These are phyloP conservation scores for Drosophila paranaensis DNA, from an alignment of 2,888 invertebrate genomes.

Conservation along the genomic window DNA sequence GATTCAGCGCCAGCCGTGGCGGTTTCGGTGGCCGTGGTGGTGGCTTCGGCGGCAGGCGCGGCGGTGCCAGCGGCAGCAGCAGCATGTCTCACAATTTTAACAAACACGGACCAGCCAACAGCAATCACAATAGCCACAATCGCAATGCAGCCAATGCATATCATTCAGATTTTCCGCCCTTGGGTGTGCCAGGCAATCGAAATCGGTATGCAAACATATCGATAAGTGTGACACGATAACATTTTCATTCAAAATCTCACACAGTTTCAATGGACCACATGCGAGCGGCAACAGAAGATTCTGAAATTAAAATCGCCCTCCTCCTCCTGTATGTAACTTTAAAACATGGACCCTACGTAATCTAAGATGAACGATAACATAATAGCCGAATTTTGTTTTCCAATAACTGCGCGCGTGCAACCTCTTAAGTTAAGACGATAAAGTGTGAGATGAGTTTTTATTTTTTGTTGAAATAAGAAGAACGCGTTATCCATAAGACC, in stretches of 20 bases:
- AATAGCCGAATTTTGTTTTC: conserved; percentile 71
- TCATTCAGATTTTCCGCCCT: conserved; percentile 82
- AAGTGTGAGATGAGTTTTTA: conserved; percentile 19
- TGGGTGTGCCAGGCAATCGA: conserved; percentile 66
- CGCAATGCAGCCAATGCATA: conserved; percentile 70
- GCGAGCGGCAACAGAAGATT: conserved; percentile 83
- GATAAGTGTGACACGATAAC: neutral
- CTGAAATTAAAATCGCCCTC: conserved; percentile 56
- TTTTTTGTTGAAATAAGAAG: conserved; percentile 14
- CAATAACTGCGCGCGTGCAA: conserved; percentile 38
- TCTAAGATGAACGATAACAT: conserved; percentile 26
- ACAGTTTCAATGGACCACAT: conserved; percentile 83
- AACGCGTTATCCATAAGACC: conserved; percentile 46
- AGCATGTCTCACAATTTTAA: conserved; percentile 75
- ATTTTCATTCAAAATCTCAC: neutral
- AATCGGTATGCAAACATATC: conserved; percentile 70
- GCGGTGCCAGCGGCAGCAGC: conserved; percentile 80
- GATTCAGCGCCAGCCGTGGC: conserved; percentile 58
- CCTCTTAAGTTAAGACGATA: conserved; percentile 40
- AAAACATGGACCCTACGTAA: conserved; percentile 27
- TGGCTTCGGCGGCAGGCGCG: conserved; percentile 81
- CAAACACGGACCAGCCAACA: conserved; percentile 79
- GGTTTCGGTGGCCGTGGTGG: conserved; percentile 66
- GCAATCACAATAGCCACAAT: conserved; percentile 43
- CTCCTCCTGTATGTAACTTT: conserved; percentile 26